phyloP scores from a whole-genome alignment of 2,888 invertebrate genomes.

The Cantharis nigra region DNA sequence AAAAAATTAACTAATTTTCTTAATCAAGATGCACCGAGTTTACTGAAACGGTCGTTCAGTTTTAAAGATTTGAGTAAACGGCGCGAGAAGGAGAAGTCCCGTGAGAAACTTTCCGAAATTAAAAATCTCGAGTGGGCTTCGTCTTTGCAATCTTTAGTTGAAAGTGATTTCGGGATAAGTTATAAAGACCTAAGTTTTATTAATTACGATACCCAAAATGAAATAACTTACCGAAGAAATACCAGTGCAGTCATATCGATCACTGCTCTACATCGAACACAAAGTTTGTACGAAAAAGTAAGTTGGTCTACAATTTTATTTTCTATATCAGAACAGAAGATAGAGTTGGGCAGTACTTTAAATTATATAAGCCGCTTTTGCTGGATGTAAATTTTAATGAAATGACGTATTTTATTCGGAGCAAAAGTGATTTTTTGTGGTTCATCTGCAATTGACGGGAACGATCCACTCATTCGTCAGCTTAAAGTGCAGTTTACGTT shows the following conservation, averaged over 20 bases:
- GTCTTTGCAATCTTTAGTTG: slow-evolving; percentile 60
- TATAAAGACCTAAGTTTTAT: slow-evolving; percentile 63
- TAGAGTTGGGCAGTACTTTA: too few relatives aligned
- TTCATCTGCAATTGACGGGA: too few relatives aligned
- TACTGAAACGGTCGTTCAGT: slow-evolving; percentile 50
- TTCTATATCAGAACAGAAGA: too few relatives aligned
- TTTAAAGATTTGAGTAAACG: slow-evolving; percentile 48
- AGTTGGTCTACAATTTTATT: slow-evolving; percentile 29
- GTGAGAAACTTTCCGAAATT: slow-evolving; percentile 48
- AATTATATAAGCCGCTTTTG: too few relatives aligned
- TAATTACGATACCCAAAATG: slow-evolving; percentile 57
- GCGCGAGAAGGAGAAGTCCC: slow-evolving; percentile 39
- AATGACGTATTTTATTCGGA: too few relatives aligned
- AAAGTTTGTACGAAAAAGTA: slow-evolving; percentile 53
- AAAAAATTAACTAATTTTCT: slow-evolving; percentile 45
- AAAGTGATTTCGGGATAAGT: slow-evolving; percentile 61
- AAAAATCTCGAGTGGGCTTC: slow-evolving; percentile 58
- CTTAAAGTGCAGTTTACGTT: too few relatives aligned
- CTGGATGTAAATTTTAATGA: too few relatives aligned
- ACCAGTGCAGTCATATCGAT: slow-evolving; percentile 22
- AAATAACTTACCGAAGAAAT: slow-evolving; percentile 10
- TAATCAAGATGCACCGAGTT: slow-evolving; percentile 45
- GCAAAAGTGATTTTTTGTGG: too few relatives aligned
- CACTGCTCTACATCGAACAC: slow-evolving; percentile 40
- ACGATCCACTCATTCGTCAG: too few relatives aligned